These are phyloP conservation scores for Cotesia congregata DNA, from an alignment of 2,888 invertebrate genomes.

Conservation along the genomic window DNA sequence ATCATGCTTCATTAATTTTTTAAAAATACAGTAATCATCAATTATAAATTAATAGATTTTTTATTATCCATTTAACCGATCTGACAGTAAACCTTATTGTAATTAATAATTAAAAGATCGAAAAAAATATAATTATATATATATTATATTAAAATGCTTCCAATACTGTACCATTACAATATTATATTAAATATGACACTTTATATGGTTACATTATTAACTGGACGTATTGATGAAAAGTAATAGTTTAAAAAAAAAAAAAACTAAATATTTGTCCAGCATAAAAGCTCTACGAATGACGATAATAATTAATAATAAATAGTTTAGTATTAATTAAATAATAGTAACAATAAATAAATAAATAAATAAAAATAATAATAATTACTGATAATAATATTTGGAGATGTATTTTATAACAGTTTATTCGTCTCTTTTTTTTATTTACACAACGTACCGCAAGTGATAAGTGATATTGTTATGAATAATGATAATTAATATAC, in stretches of 20 bases:
- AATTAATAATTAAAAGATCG: constrained; percentile 5
- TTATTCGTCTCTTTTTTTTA: constrained; percentile 69
- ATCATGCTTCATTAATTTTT: constrained; percentile 15
- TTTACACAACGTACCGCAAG: constrained; percentile 66
- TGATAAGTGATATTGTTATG: constrained; percentile 70
- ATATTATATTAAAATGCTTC: constrained; percentile 68
- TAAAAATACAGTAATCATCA: constrained; percentile 1
- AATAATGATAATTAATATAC: constrained; percentile 52
- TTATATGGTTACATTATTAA: constrained; percentile 65
- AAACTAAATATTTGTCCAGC: constrained; percentile 19
- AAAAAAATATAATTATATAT: constrained; percentile 49
- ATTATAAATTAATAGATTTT: constrained; percentile 5
- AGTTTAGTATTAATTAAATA: neutral
- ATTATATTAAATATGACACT: constrained; percentile 46
- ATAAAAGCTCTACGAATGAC: constrained; percentile 16
- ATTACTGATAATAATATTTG: constrained; percentile 65
- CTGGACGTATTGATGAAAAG: constrained; percentile 58
- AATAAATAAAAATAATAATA: constrained; percentile 29
- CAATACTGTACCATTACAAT: constrained; percentile 65
- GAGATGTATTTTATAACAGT: constrained; percentile 70
- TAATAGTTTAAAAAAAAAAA: constrained; percentile 41
- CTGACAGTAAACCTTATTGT: constrained; percentile 42
- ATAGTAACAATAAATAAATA: constrained; percentile 27
- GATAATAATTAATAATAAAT: constrained; percentile 12
- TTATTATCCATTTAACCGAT: constrained; percentile 38